These are phyloP conservation scores for Acanthurus tractus DNA, from an alignment of 2,797 vertebrate species.

Conservation along the genomic window DNA sequence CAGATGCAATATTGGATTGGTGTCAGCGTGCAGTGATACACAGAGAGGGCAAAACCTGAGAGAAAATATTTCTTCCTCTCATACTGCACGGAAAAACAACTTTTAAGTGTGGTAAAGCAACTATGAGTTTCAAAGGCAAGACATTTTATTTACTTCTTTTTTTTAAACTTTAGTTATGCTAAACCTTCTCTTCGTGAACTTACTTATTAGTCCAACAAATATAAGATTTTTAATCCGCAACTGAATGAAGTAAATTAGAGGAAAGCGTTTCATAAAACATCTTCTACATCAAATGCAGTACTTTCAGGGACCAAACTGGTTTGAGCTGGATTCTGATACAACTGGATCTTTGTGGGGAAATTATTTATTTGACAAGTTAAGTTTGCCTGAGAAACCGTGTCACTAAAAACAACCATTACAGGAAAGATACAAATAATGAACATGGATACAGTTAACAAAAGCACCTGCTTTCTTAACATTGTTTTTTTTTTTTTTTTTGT, in stretches of 20 bases:
- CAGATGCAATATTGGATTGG: slow-evolving; percentile 58
- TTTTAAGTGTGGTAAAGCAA: slow-evolving; percentile 48
- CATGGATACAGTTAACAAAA: neutral
- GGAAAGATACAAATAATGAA: neutral
- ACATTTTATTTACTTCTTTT: slow-evolving; percentile 40
- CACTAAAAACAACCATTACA: neutral
- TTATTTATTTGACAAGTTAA: slow-evolving; percentile 6
- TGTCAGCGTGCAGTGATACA: slow-evolving; percentile 59
- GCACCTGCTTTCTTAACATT: neutral
- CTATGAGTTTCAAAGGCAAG: slow-evolving; percentile 21
- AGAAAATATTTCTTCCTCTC: slow-evolving; percentile 48
- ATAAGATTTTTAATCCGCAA: slow-evolving; percentile 41
- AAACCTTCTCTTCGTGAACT: slow-evolving; percentile 31
- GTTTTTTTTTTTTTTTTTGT: neutral
- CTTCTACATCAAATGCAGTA: slow-evolving; percentile 15
- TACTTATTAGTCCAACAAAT: slow-evolving; percentile 47
- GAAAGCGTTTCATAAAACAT: slow-evolving; percentile 27
- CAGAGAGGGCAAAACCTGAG: slow-evolving; percentile 38
- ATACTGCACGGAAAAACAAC: slow-evolving; percentile 37
- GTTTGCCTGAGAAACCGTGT: neutral
- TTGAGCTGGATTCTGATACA: slow-evolving; percentile 4
- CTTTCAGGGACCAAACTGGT: slow-evolving; percentile 15
- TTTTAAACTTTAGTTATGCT: slow-evolving; percentile 16
- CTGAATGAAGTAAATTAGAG: slow-evolving; percentile 50
- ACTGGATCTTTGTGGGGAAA: neutral